Conservation (phyloP, 2,113 vertebrate species). For the Thunnus thynnus region DNA sequence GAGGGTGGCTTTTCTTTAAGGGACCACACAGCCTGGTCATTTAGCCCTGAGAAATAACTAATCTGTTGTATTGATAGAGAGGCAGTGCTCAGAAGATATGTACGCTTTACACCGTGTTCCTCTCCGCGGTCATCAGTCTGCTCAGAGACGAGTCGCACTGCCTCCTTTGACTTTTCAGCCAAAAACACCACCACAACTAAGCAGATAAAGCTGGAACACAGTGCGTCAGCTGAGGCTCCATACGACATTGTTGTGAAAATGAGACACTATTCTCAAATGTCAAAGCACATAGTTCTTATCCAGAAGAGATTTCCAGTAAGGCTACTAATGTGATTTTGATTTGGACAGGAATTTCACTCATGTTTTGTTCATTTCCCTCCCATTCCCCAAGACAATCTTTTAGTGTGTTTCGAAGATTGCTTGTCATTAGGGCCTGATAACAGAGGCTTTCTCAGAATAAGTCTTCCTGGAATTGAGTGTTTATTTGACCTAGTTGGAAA, state of each 20-base stretch:
- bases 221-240: conserved; percentile 25
- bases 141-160: conserved; percentile 39
- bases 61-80: conserved; percentile 31
- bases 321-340: conserved; percentile 48
- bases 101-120: not conserved
- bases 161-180: conserved; percentile 53
- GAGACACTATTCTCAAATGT: conserved; percentile 31
- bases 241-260: conserved; percentile 20
- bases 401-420: conserved; percentile 7
- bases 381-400: conserved; percentile 3
- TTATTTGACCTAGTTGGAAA: conserved; percentile 37
- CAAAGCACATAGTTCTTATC: conserved; percentile 38
- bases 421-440: conserved; percentile 6
- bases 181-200: conserved; percentile 30
- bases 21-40: conserved; percentile 23
- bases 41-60: conserved; percentile 46
- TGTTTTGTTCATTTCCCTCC: conserved; percentile 39
- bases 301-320: conserved; percentile 25
- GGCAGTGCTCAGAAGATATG: not conserved
- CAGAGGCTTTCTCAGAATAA: not conserved
- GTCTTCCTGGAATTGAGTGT: conserved; percentile 27
- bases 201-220: conserved; percentile 48
- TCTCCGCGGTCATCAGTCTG: conserved; percentile 17
- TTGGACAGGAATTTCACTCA: conserved; percentile 47
- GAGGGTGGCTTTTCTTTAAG: conserved; percentile 23